Conservation (phyloP, 2,888 invertebrate genomes). For the Mesochorus sp. region DNA sequence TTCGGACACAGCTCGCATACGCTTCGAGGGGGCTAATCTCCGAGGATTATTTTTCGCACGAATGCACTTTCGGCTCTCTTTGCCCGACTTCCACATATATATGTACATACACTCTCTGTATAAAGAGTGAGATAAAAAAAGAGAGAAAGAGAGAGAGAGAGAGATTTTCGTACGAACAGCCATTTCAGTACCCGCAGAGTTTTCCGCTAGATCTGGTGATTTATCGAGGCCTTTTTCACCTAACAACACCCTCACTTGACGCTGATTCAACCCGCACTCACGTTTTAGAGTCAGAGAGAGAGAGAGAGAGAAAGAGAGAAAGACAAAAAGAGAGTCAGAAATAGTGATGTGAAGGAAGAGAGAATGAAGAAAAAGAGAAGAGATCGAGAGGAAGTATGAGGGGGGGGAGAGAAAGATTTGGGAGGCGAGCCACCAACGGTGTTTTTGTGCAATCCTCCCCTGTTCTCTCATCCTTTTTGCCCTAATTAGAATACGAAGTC, state of each 20-base stretch:
- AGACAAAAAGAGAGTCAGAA: conserved; percentile 10
- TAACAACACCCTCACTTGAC: conserved; percentile 43
- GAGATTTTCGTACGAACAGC: background rate
- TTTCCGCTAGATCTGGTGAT: conserved; percentile 43
- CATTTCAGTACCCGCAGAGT: conserved; percentile 21
- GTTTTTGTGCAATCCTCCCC: conserved; percentile 21
- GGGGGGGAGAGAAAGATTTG: background rate
- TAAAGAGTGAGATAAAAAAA: no score
- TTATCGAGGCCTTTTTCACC: conserved; percentile 46
- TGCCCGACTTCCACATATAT: background rate
- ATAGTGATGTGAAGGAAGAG: conserved; percentile 16
- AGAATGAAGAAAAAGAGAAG: conserved; percentile 17
- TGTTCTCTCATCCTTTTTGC: conserved; percentile 67
- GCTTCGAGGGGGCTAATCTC: conserved; percentile 50
- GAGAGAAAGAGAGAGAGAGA: background rate
- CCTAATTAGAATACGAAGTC: conserved; percentile 75
- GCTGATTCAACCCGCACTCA: conserved; percentile 50
- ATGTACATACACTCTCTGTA: background rate
- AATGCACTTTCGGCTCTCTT: conserved; percentile 53
- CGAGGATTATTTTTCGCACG: conserved; percentile 54
- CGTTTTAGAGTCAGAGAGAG: conserved; percentile 9
- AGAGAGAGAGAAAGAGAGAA: conserved; percentile 12
- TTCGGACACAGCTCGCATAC: conserved; percentile 29
- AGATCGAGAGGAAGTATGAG: conserved; percentile 10
- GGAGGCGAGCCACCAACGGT: conserved; percentile 3